These are phyloP conservation scores for Drosophila stalkeri DNA, from an alignment of 2,888 invertebrate species.

Conservation along the genomic window DNA sequence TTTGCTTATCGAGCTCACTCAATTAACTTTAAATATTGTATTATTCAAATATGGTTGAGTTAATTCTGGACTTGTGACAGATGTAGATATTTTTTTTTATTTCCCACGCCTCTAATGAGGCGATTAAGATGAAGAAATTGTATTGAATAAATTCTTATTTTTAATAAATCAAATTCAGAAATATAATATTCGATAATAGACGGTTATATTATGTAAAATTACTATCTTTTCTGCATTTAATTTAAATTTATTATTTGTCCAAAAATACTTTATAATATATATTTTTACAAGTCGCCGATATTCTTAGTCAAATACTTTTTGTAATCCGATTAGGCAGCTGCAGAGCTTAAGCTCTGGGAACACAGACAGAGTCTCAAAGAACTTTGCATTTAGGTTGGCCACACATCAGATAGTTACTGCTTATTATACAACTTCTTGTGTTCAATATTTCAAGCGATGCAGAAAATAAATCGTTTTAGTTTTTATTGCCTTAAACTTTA, in stretches of 20 bases:
- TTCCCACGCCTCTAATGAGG: too few species aligned
- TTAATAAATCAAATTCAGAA: background rate
- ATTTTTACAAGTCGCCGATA: background rate
- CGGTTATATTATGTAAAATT: background rate
- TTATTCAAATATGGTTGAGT: too few species aligned
- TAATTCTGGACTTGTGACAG: too few species aligned
- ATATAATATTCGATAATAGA: background rate
- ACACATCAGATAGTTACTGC: constrained; percentile 2
- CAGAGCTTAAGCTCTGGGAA: constrained; percentile 17
- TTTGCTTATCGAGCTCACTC: too few species aligned
- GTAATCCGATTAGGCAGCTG: constrained; percentile 21
- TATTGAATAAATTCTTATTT: background rate
- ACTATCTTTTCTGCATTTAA: too few species aligned
- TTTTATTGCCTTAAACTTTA: constrained; percentile 59
- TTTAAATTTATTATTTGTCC: background rate
- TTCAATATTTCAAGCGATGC: constrained; percentile 29
- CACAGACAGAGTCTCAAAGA: background rate
- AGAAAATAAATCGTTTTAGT: constrained; percentile 46
- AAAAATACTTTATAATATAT: background rate
- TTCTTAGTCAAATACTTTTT: background rate
- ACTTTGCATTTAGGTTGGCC: background rate
- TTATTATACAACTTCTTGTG: constrained; percentile 7
- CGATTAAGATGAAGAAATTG: background rate
- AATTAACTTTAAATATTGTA: too few species aligned
- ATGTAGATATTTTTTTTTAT: too few species aligned